These are phyloP conservation scores for Lampris incognitus DNA, from an alignment of 2,113 vertebrate genomes.

Conservation along the genomic window DNA sequence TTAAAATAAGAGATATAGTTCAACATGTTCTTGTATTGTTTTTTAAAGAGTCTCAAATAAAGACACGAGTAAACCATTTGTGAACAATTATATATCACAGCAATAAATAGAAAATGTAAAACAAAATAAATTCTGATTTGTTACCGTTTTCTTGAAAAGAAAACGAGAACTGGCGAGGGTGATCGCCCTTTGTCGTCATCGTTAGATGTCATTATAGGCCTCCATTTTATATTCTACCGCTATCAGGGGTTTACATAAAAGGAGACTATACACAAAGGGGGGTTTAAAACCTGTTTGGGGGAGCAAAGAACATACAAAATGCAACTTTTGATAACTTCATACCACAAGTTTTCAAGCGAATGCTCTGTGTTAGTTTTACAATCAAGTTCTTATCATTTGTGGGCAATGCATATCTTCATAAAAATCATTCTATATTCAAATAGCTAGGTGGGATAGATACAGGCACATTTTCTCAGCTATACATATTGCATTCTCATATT, in stretches of 20 bases:
- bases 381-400: constrained; percentile 19
- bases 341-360: neutral
- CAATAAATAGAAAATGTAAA: constrained; percentile 45
- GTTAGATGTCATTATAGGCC: too few species aligned
- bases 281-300: neutral
- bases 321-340: neutral
- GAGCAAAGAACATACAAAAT: neutral
- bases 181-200: neutral
- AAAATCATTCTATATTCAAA: neutral
- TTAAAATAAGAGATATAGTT: neutral
- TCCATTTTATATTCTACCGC: too few species aligned
- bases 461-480: neutral
- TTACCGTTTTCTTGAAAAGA: neutral
- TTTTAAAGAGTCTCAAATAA: too few species aligned
- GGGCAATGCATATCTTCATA: constrained; percentile 36
- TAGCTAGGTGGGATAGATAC: neutral
- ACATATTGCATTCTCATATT: neutral
- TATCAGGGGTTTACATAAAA: too few species aligned
- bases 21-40: too few species aligned
- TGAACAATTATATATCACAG: constrained; percentile 15
- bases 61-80: too few species aligned
- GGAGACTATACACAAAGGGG: too few species aligned
- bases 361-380: neutral
- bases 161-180: neutral
- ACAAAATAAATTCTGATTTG: constrained; percentile 9